Base-by-base conservation (phyloP, 2,113 vertebrate species). In the Sarotherodon lohbergeri region DNA sequence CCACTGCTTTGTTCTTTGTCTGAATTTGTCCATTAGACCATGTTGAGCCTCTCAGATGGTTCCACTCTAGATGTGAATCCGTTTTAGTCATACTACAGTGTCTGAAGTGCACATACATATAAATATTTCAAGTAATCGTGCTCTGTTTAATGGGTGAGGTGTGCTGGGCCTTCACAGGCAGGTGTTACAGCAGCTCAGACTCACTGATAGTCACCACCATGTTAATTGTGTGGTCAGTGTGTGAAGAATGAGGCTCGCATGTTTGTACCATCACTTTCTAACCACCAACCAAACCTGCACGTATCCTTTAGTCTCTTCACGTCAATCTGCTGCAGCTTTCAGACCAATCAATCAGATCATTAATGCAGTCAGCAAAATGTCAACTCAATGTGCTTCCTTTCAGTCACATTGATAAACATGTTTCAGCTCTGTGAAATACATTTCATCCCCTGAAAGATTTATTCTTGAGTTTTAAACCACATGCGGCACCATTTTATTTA, bases 221-320 rank as follows among this genome's bases (percentile, higher is more conserved):
- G 92, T 34, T 80, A 88, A 89, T 78, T 92, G 16, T 92, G 85
- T 86, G 81, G 46, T 76, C 22, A 32, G 34, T 16, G 90, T 90
- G 92, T 89, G 90, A 93, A 86, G 89, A 80, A 91, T 93, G 92
- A 63, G 29, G 27, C 55, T 82, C 73, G 86, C 17, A 71, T 86
- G 88, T 34, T 80, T 17, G 48, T 5, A 1, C 13, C 34, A 2
- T 27, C 83, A 36, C 16, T 57, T 59, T 32, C 19, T 29, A 59
- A 59, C 50, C 57, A 39, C 7, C 63, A 39, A 50, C 55, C 81
- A 48, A 78, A 50, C 16, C 43, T 78, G 71, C 71, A 50, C 3
- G 0, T 32, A 48, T 41, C 52, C 43, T 76, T 29, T 46, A 48
- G 71, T 17, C 41, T 19, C 71, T 29, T 29, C 71, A 76, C 9